phyloP scores from a whole-genome alignment of 2,113 vertebrate genomes.

The Hippocampus zosterae region DNA sequence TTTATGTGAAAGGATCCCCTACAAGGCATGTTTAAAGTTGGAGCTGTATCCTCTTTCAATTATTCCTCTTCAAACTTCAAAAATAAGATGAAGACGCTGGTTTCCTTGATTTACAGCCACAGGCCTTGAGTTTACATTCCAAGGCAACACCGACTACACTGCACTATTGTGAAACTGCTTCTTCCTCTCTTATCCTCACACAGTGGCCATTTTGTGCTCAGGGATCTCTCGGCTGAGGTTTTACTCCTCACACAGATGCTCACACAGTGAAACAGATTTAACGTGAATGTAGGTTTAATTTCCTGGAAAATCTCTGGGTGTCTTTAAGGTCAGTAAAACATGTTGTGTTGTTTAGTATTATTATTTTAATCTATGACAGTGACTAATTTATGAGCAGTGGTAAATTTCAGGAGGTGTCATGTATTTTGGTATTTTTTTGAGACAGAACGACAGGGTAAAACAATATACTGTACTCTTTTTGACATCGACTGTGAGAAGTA shows the following conservation, averaged over 20 bases:
- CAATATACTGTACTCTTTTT: not conserved
- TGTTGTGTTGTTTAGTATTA: not conserved
- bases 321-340: not conserved
- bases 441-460: not conserved
- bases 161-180: constrained; percentile 55
- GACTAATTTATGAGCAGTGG: not conserved
- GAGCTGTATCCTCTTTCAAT: not conserved
- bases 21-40: constrained; percentile 2
- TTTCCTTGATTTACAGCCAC: constrained; percentile 17
- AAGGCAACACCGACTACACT: constrained; percentile 12
- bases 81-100: not conserved
- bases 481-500: not conserved
- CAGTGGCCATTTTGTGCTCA: constrained; percentile 63
- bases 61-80: constrained; percentile 4
- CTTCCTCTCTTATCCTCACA: constrained; percentile 41
- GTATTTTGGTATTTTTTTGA: not conserved
- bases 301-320: not conserved
- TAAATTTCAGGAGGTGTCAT: not conserved
- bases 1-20: not conserved
- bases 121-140: constrained; percentile 33
- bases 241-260: constrained; percentile 11
- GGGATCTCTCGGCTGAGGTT: constrained; percentile 8
- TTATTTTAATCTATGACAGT: not conserved
- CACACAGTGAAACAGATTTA: constrained; percentile 16
- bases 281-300: not conserved